Evolutionary conservation across 2,888 invertebrate genomes (phyloP), one percentile per base, ranked within the genome.

Genomic region (Drosophila formosana): DNA sequence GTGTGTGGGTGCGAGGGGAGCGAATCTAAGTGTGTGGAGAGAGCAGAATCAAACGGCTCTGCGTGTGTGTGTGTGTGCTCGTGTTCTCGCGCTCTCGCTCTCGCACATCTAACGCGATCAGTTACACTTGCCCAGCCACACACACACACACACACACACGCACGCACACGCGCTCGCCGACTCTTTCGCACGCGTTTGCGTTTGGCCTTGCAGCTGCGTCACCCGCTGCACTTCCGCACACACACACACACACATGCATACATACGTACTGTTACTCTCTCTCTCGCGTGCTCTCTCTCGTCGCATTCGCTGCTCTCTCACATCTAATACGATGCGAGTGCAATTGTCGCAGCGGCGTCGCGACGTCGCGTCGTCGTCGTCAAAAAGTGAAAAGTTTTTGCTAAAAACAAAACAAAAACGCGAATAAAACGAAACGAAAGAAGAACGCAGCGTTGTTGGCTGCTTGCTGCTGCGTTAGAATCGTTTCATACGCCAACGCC

Each of bases 181-280:
- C 37, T 72, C 82, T 75, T 68, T 80, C 82, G 78, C 82, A 80
- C 82, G 71, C 85, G 71, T 23, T 45, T 25, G 45, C 45, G 45
- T 72, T 78, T 82, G 80, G 86, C 82, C 86, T 82, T 82, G 82
- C 71, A 61, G 62, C 75, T 62, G 76, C 79, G 79, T 79, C 66
- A 66, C 53, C 75, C 85, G 69, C 75, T 86, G 83, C 83, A 79
- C 83, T 86, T 86, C 83, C 86, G 83, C 77, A 82, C 82, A 71
- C 78, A 72, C 18, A 18, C 18, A 18, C 69, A 72, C 41, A 52
- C 52, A 13, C 57, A 34, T 18, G 11, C 39, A 85, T 74, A 69
- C 78, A 70, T 69, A 73, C 39, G 30, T 50, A 49, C 55, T 47
- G 49, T 45, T 41, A 51, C 37, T 30, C 62, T 30, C 63, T 37